Evolutionary conservation across 2,888 invertebrate genomes (phyloP).

Genomic region (Drosophila emarginata): DNA sequence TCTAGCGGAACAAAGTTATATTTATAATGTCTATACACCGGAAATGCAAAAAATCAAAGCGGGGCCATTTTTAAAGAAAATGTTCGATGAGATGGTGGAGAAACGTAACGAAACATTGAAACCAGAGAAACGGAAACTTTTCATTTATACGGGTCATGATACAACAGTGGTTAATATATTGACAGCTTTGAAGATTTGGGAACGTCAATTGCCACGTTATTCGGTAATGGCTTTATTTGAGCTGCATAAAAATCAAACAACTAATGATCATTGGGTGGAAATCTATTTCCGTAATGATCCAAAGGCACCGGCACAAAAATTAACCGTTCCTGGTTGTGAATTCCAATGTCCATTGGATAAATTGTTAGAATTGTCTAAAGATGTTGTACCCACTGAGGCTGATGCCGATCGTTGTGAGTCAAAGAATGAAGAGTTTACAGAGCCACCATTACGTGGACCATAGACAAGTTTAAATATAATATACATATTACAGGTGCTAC

Average conservation of each 20-base stretch:
- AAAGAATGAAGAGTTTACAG: conserved; percentile 84
- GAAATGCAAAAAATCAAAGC: conserved; percentile 86
- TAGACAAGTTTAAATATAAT: conserved; percentile 43
- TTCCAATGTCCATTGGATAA: conserved; percentile 85
- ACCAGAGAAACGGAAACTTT: conserved; percentile 84
- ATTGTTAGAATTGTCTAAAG: conserved; percentile 83
- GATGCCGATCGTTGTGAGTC: conserved; percentile 84
- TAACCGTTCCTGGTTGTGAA: conserved; percentile 86
- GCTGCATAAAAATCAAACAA: conserved; percentile 84
- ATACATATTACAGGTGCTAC: conserved; percentile 36
- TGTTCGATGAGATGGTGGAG: conserved; percentile 85
- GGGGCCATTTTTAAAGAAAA: conserved; percentile 86
- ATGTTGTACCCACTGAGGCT: conserved; percentile 84
- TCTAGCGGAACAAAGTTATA: conserved; percentile 84
- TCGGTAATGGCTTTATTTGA: conserved; percentile 86
- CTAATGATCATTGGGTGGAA: conserved; percentile 83
- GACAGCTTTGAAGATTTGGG: conserved; percentile 86
- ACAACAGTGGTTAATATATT: conserved; percentile 87
- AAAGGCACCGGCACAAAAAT: conserved; percentile 82
- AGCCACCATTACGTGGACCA: conserved; percentile 83
- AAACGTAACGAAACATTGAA: conserved; percentile 82
- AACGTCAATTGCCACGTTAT: conserved; percentile 86
- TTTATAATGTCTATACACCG: conserved; percentile 85
- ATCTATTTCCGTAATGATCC: conserved; percentile 84
- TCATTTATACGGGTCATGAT: conserved; percentile 89